Base-by-base conservation (phyloP, 2,888 invertebrate genomes). In the Ichneumoninae sp. region DNA sequence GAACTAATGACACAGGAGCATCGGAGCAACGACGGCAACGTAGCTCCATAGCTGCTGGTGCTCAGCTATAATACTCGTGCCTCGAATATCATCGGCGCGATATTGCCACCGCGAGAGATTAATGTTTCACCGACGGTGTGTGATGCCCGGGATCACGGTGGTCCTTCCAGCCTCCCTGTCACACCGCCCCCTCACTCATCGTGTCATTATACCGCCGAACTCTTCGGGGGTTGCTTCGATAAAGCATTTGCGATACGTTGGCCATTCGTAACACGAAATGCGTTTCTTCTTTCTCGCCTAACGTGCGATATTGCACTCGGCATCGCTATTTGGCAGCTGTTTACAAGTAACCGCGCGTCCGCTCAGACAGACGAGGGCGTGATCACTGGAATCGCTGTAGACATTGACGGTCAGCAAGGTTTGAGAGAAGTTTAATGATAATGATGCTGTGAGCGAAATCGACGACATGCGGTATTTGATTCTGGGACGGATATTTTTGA, bases 91-190 rank as follows among this genome's bases (percentile, higher is more conserved):
- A 91, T 92, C 91, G 90, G 85, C 81, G 86, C 90, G 91, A 93
- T 92, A 93, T 93, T 93, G 91, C 92, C 91, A 91, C 91, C 90
- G 88, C 88, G 90, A 90, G 91, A 93, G 92, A 93, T 92, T 93
- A 93, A 93, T 93, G 93, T 91, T 93, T 92, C 90, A 89, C 87
- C 89, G 89, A 77, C 81, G 81, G 80, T 71, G 74, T 63, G 70
- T 36, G 60, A 40, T 54, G 40, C 57, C 63, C 50, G 47, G 68
- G 70, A 40, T 81, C 70, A 76, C 52, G 82, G 8, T 71, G 60
- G 84, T 80, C 69, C 82, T 66, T 70, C 70, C 71, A 75, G 30
- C 65, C 71, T 57, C 57, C 68, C 40, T 8, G 40, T 19, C 74
- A 26, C 33, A 52, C 40, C 40, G 3, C 40, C 80, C 65, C 26